Conservation (phyloP, 2,888 invertebrate genomes). For the Myopa tessellatipennis region DNA sequence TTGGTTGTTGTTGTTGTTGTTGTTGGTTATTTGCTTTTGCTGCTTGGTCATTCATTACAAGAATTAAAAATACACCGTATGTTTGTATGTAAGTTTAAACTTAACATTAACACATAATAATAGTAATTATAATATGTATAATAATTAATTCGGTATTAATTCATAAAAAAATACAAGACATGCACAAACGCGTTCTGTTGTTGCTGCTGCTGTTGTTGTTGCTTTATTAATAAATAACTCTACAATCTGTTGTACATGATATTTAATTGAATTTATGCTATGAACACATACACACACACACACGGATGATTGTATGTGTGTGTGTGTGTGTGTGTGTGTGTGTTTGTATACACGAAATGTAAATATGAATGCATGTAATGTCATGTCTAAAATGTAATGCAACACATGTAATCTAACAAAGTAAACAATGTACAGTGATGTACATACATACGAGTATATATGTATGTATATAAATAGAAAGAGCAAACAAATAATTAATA, state of each 20-base stretch:
- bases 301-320: neutral
- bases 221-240: conserved; percentile 30
- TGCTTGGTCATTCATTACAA: conserved; percentile 24
- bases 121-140: neutral
- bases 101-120: conserved; percentile 26
- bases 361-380: conserved; percentile 38
- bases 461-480: too few species aligned
- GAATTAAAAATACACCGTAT: conserved; percentile 17
- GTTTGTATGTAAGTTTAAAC: conserved; percentile 1
- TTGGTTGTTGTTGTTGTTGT: conserved; percentile 1
- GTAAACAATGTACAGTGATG: too few species aligned
- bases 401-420: too few species aligned
- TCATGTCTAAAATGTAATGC: neutral
- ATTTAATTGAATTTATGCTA: conserved; percentile 33
- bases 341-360: neutral
- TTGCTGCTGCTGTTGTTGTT: conserved; percentile 7
- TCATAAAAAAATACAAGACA: neutral
- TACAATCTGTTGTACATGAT: conserved; percentile 15
- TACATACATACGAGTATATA: too few species aligned
- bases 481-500: too few species aligned
- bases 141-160: too few species aligned
- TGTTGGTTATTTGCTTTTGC: neutral
- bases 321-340: conserved; percentile 5
- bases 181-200: neutral
- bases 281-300: neutral